Percentiles rank a stretch among this genome's conserved stretches.
These are phyloP conservation scores for Dusona sp. DNA, from an alignment of 2,888 invertebrate genomes.

Conservation along the genomic window DNA sequence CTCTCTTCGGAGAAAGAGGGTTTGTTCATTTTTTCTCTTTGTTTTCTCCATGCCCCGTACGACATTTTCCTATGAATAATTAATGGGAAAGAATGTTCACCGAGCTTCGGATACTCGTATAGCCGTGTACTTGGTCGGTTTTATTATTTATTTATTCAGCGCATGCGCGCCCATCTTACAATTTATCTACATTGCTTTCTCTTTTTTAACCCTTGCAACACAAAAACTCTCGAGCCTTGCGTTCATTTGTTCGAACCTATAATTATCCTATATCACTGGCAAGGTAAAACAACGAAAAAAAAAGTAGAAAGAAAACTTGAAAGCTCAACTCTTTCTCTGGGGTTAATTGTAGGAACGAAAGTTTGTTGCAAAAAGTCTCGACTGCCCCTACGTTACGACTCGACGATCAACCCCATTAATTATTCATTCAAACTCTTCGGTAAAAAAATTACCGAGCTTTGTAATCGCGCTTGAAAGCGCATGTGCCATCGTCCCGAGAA, in stretches of 20 bases:
- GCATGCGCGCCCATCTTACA: conserved; percentile 26
- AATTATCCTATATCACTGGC: conserved; percentile 40
- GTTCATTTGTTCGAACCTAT: neutral
- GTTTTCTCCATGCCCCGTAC: neutral
- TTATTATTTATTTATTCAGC: conserved; percentile 26
- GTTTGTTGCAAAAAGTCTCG: conserved; percentile 49
- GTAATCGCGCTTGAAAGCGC: conserved; percentile 34
- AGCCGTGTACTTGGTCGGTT: neutral
- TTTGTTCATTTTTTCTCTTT: conserved; percentile 12
- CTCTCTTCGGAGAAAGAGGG: neutral
- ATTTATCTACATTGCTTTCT: conserved; percentile 4
- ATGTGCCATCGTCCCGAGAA: conserved; percentile 1
- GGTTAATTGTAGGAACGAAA: conserved; percentile 11
- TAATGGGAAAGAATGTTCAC: conserved; percentile 30
- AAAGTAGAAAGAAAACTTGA: neutral
- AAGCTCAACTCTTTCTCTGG: conserved; percentile 1
- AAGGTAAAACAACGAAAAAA: conserved; percentile 21
- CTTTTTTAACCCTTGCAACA: neutral
- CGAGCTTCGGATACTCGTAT: conserved; percentile 6
- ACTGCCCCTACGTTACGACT: neutral
- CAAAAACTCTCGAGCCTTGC: neutral
- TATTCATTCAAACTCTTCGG: conserved; percentile 8
- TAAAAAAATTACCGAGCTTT: conserved; percentile 1
- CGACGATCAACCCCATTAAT: conserved; percentile 30
- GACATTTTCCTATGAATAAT: conserved; percentile 43